A percentile compares a stretch with the other conserved stretches of the same genome.
Conservation (phyloP, 2,797 vertebrate genomes). For the Capromys pilorides region DNA sequence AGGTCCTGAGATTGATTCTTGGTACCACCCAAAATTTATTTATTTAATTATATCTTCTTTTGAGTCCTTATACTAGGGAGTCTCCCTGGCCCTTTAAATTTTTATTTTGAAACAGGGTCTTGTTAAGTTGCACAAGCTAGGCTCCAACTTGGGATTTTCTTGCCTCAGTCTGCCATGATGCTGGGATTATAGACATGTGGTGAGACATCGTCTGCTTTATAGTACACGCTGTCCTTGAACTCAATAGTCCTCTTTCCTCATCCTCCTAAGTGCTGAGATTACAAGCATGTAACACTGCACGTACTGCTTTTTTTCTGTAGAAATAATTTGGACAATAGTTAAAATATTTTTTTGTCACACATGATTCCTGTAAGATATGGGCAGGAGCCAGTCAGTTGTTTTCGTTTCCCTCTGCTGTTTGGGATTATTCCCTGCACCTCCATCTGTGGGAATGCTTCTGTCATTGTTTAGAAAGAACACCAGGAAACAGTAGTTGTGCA, state of each 20-base stretch:
- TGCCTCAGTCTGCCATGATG: not conserved
- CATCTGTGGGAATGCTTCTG: not conserved
- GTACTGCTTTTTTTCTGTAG: not conserved
- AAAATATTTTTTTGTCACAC: not conserved
- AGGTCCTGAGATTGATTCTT: no score
- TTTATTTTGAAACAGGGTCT: not conserved
- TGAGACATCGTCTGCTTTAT: not conserved
- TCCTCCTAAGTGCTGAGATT: not conserved
- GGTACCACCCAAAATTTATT: no score
- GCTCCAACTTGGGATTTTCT: not conserved
- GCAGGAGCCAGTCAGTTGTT: not conserved
- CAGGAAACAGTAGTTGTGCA: not conserved
- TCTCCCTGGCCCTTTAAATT: no score
- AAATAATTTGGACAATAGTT: conserved; percentile 20
- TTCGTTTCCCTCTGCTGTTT: not conserved
- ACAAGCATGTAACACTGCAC: not conserved
- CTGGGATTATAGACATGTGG: not conserved
- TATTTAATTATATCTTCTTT: no score
- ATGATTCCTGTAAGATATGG: not conserved
- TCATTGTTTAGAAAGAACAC: not conserved
- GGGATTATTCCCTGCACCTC: not conserved
- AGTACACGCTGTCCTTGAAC: not conserved
- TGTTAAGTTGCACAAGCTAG: not conserved
- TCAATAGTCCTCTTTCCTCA: not conserved
- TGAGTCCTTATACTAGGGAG: no score